Conservation (phyloP, 2,888 invertebrate species). For the Teinopalpus imperialis region DNA sequence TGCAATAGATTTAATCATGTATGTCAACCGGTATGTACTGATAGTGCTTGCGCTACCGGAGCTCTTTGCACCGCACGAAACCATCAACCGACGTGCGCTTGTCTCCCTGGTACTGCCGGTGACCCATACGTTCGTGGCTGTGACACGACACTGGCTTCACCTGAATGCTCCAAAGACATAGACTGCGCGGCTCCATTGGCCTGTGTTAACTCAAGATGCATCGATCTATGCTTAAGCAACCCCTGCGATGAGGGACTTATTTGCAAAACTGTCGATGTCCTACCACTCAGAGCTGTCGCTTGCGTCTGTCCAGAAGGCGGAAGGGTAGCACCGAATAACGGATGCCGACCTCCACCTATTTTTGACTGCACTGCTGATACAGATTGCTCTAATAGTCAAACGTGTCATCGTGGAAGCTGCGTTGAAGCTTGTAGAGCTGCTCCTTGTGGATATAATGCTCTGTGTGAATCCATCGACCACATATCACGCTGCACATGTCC, state of each 20-base stretch:
- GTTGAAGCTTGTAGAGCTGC: conserved; percentile 90
- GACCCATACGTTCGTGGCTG: conserved; percentile 87
- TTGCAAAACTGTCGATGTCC: conserved; percentile 89
- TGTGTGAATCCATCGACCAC: conserved; percentile 89
- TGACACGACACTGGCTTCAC: conserved; percentile 51
- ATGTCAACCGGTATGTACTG: conserved; percentile 91
- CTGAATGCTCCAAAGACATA: conserved; percentile 88
- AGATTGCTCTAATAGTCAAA: conserved; percentile 88
- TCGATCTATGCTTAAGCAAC: conserved; percentile 88
- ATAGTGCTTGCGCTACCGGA: conserved; percentile 89
- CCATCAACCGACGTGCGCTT: conserved; percentile 90
- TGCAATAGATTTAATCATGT: conserved; percentile 92
- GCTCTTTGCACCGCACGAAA: conserved; percentile 88
- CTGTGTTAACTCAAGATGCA: conserved; percentile 89
- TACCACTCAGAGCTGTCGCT: conserved; percentile 91
- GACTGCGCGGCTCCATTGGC: conserved; percentile 89
- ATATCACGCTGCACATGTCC: conserved; percentile 90
- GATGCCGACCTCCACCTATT: conserved; percentile 84
- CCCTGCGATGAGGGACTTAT: conserved; percentile 90
- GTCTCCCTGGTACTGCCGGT: conserved; percentile 88
- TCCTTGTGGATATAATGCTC: conserved; percentile 91
- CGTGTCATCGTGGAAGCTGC: conserved; percentile 89
- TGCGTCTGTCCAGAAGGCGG: conserved; percentile 93
- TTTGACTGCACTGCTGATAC: conserved; percentile 86
- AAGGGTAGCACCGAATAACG: conserved; percentile 86